These are phyloP conservation scores for Orthosia gracilis DNA, from an alignment of 2,888 invertebrate genomes.

Conservation along the genomic window DNA sequence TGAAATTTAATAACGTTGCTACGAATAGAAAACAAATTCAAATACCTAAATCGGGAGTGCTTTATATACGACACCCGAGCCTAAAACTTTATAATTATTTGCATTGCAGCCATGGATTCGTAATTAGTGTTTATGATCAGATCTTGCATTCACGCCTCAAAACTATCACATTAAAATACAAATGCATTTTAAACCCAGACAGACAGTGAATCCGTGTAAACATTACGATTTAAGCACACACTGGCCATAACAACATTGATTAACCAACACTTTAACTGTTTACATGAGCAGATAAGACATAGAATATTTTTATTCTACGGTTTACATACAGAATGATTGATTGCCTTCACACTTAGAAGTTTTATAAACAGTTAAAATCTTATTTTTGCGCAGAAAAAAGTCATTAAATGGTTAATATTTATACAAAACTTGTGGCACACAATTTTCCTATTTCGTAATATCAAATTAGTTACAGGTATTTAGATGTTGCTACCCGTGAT, in stretches of 20 bases:
- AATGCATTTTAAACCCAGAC: constrained; percentile 42
- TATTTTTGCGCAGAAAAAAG: constrained; percentile 41
- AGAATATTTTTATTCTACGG: constrained; percentile 21
- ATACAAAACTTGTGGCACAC: constrained; percentile 69
- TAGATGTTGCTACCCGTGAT: constrained; percentile 92
- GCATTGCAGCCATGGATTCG: constrained; percentile 63
- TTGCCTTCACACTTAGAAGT: background rate
- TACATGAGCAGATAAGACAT: constrained; percentile 10
- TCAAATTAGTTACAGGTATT: constrained; percentile 62
- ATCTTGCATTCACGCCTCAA: constrained; percentile 54
- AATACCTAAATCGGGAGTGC: constrained; percentile 58
- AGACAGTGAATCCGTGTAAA: constrained; percentile 38
- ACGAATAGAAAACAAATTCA: constrained; percentile 46
- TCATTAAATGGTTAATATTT: constrained; percentile 40
- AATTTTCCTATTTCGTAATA: constrained; percentile 57
- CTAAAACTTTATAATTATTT: constrained; percentile 63
- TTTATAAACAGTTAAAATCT: constrained; percentile 55
- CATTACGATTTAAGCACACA: constrained; percentile 54
- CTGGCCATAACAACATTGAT: constrained; percentile 53
- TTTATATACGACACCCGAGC: constrained; percentile 64
- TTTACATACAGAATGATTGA: constrained; percentile 19
- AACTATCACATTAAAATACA: constrained; percentile 57
- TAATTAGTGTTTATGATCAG: constrained; percentile 56
- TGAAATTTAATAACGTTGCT: constrained; percentile 33
- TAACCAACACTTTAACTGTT: constrained; percentile 52